Evolutionary conservation across 2,797 vertebrate species (phyloP), one percentile per base, ranked within the genome.

Genomic region (Cirrhinus mrigala): DNA sequence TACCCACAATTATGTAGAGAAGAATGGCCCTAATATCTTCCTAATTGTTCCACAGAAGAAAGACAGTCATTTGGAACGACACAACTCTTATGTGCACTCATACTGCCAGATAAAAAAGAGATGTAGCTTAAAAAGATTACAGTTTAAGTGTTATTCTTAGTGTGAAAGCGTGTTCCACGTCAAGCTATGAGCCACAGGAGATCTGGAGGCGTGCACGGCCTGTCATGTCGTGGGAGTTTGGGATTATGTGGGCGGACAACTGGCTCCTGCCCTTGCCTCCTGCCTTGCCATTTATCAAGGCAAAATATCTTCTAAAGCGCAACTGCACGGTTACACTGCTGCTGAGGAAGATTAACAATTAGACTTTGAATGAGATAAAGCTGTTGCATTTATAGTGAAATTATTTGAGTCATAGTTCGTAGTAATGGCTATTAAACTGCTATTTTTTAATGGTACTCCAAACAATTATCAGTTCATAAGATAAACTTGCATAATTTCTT

Each of bases 161-260:
- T 54, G 54, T 83, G 79, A 56, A 70, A 33, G 20, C 18, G 37
- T 77, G 68, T 62, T 88, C 85, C 83, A 91, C 91, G 84, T 85
- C 90, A 83, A 88, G 69, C 70, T 85, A 89, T 60, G 83, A 88
- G 83, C 81, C 64, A 54, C 22, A 44, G 40, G 83, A 79, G 85
- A 82, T 8, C 64, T 79, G 89, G 83, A 87, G 87, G 86, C 60
- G 78, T 86, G 82, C 73, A 46, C 74, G 24, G 77, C 60, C 66
- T 88, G 76, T 85, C 88, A 85, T 84, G 62, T 79, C 18, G 87
- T 85, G 73, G 83, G 88, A 85, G 88, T 87, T 86, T 48, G 50
- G 85, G 79, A 79, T 70, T 76, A 37, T 73, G 89, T 86, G 82
- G 84, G 79, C 29, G 81, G 84, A 82, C 62, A 54, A 66, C 73